phyloP scores from a whole-genome alignment of 2,797 vertebrate genomes.

The Paramormyrops hopkinsi region DNA sequence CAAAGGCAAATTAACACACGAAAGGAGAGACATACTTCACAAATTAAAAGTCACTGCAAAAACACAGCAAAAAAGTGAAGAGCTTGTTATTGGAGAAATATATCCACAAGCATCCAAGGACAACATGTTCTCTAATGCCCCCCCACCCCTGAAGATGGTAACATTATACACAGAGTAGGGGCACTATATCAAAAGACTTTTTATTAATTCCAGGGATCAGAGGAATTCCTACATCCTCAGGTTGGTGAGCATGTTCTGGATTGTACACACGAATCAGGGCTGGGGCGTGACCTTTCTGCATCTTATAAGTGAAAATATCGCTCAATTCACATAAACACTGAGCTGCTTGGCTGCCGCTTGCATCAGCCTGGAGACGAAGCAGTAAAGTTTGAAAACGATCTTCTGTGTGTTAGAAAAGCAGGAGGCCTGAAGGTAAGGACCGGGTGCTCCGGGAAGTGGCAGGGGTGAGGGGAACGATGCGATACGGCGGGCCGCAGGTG shows the following conservation, averaged over 20 bases:
- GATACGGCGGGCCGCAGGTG: not conserved
- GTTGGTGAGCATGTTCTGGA: not conserved
- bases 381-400: not conserved
- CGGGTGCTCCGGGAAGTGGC: not conserved
- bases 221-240: not conserved
- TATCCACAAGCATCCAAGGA: not conserved
- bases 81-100: not conserved
- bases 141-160: not conserved
- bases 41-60: not conserved
- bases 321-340: not conserved
- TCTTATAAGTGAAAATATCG: not conserved
- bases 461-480: not conserved
- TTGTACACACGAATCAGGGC: not conserved
- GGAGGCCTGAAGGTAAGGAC: not conserved
- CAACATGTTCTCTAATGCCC: not conserved
- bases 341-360: conserved; percentile 2
- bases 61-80: not conserved
- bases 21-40: not conserved
- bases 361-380: not conserved
- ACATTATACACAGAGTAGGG: not conserved
- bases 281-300: not conserved
- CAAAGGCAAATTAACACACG: not conserved
- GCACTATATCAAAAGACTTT: not conserved
- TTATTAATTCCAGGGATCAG: not conserved
- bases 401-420: conserved; percentile 2